Evolutionary conservation across 2,888 invertebrate species (phyloP).

Genomic region (Oscheius myriophilus): DNA sequence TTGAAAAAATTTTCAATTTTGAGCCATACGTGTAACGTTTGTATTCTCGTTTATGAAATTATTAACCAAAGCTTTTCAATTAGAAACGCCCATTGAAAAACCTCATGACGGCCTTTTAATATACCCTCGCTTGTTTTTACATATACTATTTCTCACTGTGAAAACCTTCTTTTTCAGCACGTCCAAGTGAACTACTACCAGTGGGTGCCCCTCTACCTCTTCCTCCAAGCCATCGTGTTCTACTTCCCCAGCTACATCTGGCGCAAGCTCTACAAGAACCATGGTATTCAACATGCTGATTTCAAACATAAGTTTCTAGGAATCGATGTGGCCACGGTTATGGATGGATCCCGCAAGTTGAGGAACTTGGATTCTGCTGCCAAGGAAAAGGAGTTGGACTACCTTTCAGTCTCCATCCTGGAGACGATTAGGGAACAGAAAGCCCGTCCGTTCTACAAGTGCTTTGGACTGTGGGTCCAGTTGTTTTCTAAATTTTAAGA

Average conservation of each 20-base stretch:
- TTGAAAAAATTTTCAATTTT: no score
- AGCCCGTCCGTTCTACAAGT: not conserved
- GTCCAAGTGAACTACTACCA: constrained; percentile 22
- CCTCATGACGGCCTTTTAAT: no score
- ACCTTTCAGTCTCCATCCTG: not conserved
- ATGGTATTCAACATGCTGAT: constrained; percentile 1
- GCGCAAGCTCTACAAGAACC: constrained; percentile 1
- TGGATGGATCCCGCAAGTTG: not conserved
- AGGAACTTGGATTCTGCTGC: not conserved
- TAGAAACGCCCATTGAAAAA: no score
- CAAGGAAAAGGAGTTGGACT: not conserved
- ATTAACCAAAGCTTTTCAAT: no score
- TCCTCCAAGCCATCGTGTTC: constrained; percentile 21
- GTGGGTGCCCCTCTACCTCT: constrained; percentile 14
- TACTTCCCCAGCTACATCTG: constrained; percentile 22
- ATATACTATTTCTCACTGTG: no score
- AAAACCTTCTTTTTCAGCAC: no score
- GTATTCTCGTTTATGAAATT: no score
- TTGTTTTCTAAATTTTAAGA: not conserved
- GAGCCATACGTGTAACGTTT: no score
- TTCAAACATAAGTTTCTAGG: not conserved
- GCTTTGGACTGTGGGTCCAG: not conserved
- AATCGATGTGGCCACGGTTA: not conserved
- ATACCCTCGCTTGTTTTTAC: no score
- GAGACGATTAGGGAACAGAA: not conserved